Conservation (phyloP, 2,113 vertebrate genomes). For the Meriones unguiculatus region DNA sequence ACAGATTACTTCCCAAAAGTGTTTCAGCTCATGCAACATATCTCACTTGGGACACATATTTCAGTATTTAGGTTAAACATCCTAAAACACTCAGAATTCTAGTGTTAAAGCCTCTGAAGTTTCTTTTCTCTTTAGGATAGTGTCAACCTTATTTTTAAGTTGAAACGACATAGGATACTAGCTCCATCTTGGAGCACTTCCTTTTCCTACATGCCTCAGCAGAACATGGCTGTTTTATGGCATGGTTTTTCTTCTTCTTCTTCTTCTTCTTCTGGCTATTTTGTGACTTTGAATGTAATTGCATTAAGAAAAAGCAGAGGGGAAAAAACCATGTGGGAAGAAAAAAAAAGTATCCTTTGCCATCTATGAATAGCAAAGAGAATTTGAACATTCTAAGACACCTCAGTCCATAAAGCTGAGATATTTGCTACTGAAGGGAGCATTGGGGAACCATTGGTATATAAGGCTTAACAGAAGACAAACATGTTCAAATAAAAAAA, state of each 20-base stretch:
- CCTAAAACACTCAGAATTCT: not conserved
- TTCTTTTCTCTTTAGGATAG: not conserved
- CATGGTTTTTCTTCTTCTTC: too few species aligned
- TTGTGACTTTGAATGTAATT: constrained; percentile 28
- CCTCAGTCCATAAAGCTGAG: not conserved
- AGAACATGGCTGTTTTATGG: not conserved
- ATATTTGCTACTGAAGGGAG: not conserved
- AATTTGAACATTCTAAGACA: not conserved
- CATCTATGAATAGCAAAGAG: not conserved
- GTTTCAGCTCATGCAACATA: not conserved
- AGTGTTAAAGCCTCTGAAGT: not conserved
- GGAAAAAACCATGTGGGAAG: not conserved
- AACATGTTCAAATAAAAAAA: not conserved
- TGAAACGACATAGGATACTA: not conserved
- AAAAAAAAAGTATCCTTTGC: not conserved
- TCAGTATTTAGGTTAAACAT: constrained; percentile 37
- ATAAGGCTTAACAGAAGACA: not conserved
- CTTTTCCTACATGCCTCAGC: not conserved
- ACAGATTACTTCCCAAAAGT: not conserved
- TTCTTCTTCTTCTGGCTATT: not conserved
- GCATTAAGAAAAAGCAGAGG: not conserved
- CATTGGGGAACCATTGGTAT: not conserved
- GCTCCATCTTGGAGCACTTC: not conserved
- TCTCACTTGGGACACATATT: not conserved
- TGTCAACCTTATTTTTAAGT: not conserved